Evolutionary conservation across 2,888 invertebrate species (phyloP), one percentile per base, ranked within the genome.

Genomic region (Acronicta aceris): DNA sequence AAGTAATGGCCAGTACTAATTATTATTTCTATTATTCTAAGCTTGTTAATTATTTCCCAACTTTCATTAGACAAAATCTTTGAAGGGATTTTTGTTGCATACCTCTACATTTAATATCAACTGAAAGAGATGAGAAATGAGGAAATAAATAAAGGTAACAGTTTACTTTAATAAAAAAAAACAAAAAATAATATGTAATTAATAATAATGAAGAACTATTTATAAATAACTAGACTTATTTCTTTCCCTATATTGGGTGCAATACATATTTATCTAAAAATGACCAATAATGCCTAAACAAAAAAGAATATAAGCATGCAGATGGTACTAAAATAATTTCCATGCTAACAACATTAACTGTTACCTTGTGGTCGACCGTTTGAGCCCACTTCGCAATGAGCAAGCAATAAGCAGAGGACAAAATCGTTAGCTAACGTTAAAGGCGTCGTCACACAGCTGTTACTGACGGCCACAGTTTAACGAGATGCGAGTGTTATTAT

Each of bases 301-400:
- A 30, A 7, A 52, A 58, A 53, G 30, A 21, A 47, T 51, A 45
- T 27, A 77, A 76, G 43, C 75, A 75, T 74, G 71, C 76, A 61
- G 68, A 63, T 64, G 68, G 72, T 72, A 66, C 58, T 67, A 63
- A 60, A 59, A 55, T 45, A 59, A 63, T 58, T 65, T 60, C 49
- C 79, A 82, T 83, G 83, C 83, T 78, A 76, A 81, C 65, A 81
- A 68, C 51, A 67, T 64, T 59, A 67, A 71, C 63, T 74, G 81
- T 92, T 94, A 94, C 94, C 94, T 94, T 86, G 91, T 85, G 67
- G 90, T 89, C 60, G 92, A 92, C 82, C 93, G 84, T 92, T 93
- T 94, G 91, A 94, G 92, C 86, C 93, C 94, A 86, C 94, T 94
- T 91, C 86, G 79, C 78, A 76, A 80, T 77, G 85, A 89, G 91